Conservation (phyloP, 2,888 invertebrate genomes). For the Cactoblastis cactorum region DNA sequence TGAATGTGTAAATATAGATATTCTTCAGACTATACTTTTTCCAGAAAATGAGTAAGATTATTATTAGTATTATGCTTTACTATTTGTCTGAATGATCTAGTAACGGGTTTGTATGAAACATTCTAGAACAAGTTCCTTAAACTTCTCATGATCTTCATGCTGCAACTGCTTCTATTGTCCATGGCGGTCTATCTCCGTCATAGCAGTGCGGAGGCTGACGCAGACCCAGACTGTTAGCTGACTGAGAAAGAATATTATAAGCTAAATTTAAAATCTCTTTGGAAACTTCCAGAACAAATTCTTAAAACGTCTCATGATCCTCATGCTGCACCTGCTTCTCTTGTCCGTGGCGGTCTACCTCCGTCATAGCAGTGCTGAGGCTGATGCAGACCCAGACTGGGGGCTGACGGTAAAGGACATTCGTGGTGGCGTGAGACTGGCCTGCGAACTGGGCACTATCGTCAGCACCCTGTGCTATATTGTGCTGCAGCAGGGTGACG, state of each 20-base stretch:
- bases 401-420: slow-evolving; percentile 56
- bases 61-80: too few relatives aligned
- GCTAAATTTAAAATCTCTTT: too few relatives aligned
- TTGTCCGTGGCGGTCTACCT: slow-evolving; percentile 95
- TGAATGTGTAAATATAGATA: too few relatives aligned
- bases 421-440: slow-evolving; percentile 80
- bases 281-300: too few relatives aligned
- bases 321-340: slow-evolving; percentile 91
- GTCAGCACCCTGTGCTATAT: slow-evolving; percentile 92
- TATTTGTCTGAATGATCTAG: too few relatives aligned
- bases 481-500: slow-evolving; percentile 94
- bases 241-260: slow-evolving; percentile 57
- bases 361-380: slow-evolving; percentile 80
- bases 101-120: not conserved
- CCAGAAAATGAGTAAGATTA: too few relatives aligned
- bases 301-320: slow-evolving; percentile 90
- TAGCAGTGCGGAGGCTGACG: slow-evolving; percentile 56
- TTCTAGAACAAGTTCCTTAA: slow-evolving; percentile 94
- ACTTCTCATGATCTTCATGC: slow-evolving; percentile 90
- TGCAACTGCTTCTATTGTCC: slow-evolving; percentile 93
- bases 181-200: slow-evolving; percentile 95
- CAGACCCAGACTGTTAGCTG: slow-evolving; percentile 59
- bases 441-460: slow-evolving; percentile 91
- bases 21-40: too few relatives aligned
- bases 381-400: slow-evolving; percentile 58